Evolutionary conservation across 2,888 invertebrate genomes (phyloP).

Genomic region (Hartigia nigra): DNA sequence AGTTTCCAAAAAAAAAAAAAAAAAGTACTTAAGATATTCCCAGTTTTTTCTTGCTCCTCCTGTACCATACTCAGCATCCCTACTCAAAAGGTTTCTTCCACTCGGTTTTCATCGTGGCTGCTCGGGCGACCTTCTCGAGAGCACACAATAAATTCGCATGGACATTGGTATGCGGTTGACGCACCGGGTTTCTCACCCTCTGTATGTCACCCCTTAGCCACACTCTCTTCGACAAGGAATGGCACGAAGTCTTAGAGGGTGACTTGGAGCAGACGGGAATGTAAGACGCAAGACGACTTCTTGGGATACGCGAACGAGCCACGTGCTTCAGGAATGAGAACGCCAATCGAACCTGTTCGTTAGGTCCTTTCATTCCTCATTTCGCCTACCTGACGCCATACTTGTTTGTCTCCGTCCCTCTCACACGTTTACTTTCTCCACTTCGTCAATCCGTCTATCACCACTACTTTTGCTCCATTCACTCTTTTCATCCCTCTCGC

Average conservation of each 20-base stretch:
- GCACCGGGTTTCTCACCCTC: conserved; percentile 31
- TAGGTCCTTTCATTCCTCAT: conserved; percentile 27
- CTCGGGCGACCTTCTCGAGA: conserved; percentile 1
- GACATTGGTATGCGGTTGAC: conserved; percentile 45
- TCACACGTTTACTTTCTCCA: neutral
- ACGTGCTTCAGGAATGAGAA: neutral
- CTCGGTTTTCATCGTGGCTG: conserved; percentile 2
- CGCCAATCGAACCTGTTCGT: conserved; percentile 16
- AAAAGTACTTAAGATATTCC: neutral
- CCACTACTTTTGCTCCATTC: neutral
- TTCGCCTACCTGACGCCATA: neutral
- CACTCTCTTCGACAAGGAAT: neutral
- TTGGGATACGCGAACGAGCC: neutral
- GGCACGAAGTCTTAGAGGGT: neutral
- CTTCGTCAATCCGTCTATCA: neutral
- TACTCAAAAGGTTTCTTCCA: neutral
- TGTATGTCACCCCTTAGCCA: neutral
- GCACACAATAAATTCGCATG: conserved; percentile 35
- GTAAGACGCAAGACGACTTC: neutral
- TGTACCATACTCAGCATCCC: neutral
- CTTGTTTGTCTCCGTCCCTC: neutral
- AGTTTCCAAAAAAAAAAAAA: neutral
- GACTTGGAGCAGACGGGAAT: neutral
- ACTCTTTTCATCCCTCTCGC: neutral
- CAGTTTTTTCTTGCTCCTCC: neutral